Conservation (phyloP, 2,113 vertebrate species). For the Burhinus bistriatus region DNA sequence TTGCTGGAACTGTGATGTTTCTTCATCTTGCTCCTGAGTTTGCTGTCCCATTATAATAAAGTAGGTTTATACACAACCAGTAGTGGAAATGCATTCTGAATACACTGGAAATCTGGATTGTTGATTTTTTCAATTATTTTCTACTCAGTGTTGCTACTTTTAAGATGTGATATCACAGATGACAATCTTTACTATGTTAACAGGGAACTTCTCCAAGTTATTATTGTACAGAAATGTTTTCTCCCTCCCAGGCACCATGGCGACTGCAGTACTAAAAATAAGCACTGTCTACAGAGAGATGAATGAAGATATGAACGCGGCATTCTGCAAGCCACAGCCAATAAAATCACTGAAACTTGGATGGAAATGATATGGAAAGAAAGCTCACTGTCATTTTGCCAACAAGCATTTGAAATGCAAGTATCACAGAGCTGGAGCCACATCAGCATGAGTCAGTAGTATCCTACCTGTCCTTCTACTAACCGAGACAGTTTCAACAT, state of each 20-base stretch:
- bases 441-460: neutral
- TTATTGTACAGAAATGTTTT: neutral
- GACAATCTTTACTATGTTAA: neutral
- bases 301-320: neutral
- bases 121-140: neutral
- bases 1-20: neutral
- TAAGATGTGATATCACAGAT: neutral
- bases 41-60: neutral
- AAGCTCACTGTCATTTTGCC: neutral
- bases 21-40: neutral
- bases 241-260: neutral
- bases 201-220: neutral
- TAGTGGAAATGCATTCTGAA: neutral
- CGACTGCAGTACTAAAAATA: conserved; percentile 22
- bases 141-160: neutral
- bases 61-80: neutral
- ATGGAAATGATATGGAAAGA: neutral
- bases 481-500: neutral
- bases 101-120: neutral
- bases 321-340: neutral
- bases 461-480: neutral
- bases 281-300: neutral
- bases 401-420: neutral
- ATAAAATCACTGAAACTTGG: neutral
- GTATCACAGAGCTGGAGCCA: neutral